Evolutionary conservation across 1,140 invertebrate genomes (phyloP).

Genomic region (Magallana gigas): DNA sequence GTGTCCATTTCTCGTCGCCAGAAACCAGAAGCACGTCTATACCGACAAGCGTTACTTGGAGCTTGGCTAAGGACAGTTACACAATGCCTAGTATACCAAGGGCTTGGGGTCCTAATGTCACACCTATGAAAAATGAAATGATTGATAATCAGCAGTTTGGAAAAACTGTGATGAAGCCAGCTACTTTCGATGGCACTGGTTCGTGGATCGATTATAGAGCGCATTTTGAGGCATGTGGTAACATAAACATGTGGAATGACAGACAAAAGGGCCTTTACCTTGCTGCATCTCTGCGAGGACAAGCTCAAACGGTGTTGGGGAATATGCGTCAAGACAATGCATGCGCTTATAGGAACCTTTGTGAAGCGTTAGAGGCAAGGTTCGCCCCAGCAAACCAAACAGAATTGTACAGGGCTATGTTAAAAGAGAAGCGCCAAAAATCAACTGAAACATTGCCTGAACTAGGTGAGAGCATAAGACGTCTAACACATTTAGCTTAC

Average conservation of each 20-base stretch:
- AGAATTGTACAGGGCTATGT: slow-evolving; percentile 51
- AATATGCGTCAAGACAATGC: neutral
- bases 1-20: neutral
- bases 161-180: slow-evolving; percentile 38
- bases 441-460: slow-evolving; percentile 52
- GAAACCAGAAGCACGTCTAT: no score
- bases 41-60: neutral
- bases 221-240: slow-evolving; percentile 54
- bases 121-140: neutral
- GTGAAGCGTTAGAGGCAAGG: slow-evolving; percentile 45
- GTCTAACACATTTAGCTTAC: slow-evolving; percentile 53
- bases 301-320: slow-evolving; percentile 32
- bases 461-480: slow-evolving; percentile 56
- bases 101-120: neutral
- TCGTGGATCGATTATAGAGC: slow-evolving; percentile 54
- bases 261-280: slow-evolving; percentile 49
- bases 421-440: slow-evolving; percentile 53
- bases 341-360: neutral
- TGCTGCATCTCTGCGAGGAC: slow-evolving; percentile 41
- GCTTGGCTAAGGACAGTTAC: neutral
- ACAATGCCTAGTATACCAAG: neutral
- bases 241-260: slow-evolving; percentile 40
- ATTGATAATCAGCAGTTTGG: neutral
- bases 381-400: slow-evolving; percentile 55
- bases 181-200: slow-evolving; percentile 49